These are phyloP conservation scores for Muschampia plurimacula DNA, from an alignment of 2,888 invertebrate genomes.

Conservation along the genomic window DNA sequence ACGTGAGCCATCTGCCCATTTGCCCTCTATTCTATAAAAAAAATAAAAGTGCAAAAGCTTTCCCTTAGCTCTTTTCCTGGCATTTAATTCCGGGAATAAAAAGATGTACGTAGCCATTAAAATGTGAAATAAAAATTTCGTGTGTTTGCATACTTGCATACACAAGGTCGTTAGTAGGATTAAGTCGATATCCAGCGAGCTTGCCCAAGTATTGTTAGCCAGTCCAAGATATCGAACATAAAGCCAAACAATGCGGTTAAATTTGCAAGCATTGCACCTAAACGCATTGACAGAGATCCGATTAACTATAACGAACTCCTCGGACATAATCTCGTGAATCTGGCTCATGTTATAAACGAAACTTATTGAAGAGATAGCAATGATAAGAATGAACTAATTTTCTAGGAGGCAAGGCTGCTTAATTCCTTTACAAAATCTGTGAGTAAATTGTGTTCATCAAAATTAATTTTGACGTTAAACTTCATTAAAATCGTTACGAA, in stretches of 20 bases:
- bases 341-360: conserved; percentile 33
- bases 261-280: conserved; percentile 41
- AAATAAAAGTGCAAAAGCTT: neutral
- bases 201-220: conserved; percentile 2
- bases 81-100: neutral
- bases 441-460: no score
- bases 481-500: no score
- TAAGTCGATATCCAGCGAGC: neutral
- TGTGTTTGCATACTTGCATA: neutral
- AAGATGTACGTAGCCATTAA: neutral
- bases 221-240: neutral
- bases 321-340: conserved; percentile 41
- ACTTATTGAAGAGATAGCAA: neutral
- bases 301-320: conserved; percentile 54
- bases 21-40: no score
- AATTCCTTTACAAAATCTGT: no score
- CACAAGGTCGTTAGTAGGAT: neutral
- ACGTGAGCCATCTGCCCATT: no score
- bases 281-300: conserved; percentile 42
- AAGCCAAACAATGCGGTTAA: conserved; percentile 32
- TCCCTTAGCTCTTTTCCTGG: neutral
- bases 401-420: no score
- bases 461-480: no score
- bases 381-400: neutral
- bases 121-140: neutral